These are phyloP conservation scores for Eidolon helvum DNA, from an alignment of 2,113 vertebrate genomes.

Conservation along the genomic window DNA sequence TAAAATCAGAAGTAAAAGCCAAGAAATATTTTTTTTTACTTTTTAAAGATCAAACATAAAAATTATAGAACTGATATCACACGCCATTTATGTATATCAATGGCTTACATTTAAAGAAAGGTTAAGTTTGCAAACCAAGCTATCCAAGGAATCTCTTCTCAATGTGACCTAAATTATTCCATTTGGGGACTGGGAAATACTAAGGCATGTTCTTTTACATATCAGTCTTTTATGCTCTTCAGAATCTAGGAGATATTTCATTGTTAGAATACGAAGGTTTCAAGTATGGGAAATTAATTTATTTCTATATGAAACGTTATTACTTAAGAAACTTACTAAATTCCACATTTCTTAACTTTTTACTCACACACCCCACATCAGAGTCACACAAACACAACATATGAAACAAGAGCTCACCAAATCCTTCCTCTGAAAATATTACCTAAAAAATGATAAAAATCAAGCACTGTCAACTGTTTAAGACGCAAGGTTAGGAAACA, in stretches of 20 bases:
- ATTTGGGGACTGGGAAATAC: neutral
- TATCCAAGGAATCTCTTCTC: neutral
- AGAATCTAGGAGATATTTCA: neutral
- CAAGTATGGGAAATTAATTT: neutral
- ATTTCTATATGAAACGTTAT: conserved; percentile 1
- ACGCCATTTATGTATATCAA: neutral
- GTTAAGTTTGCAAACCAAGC: neutral
- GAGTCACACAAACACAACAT: neutral
- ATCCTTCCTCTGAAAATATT: neutral
- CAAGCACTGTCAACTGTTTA: neutral
- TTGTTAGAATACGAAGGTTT: neutral
- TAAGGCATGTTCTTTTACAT: neutral
- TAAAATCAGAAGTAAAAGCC: neutral
- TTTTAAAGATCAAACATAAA: neutral
- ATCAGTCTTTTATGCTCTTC: neutral
- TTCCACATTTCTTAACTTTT: neutral
- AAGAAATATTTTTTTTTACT: neutral
- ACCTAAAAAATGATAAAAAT: neutral
- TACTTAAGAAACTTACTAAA: conserved; percentile 13
- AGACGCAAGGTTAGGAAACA: neutral
- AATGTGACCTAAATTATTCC: neutral
- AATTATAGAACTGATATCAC: neutral
- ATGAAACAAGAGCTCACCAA: neutral
- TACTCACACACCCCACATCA: neutral
- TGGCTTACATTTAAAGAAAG: neutral